These are phyloP conservation scores for Diadophis punctatus DNA, from an alignment of 2,113 vertebrate species.

Conservation along the genomic window DNA sequence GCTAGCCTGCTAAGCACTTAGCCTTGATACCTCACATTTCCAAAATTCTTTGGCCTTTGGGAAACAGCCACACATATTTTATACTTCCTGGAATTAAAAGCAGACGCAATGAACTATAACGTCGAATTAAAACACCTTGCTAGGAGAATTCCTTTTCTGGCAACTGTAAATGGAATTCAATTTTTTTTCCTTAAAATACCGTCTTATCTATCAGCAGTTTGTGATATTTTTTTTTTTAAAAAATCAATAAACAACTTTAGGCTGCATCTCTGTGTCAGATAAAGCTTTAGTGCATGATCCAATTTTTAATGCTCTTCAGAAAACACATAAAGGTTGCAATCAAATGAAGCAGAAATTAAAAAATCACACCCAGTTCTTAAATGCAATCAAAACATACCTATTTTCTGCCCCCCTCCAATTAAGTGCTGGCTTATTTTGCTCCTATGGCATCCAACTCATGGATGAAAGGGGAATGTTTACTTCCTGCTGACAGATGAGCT, in stretches of 20 bases:
- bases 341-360: background rate
- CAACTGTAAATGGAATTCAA: background rate
- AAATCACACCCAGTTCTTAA: background rate
- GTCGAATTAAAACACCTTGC: background rate
- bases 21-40: too few relatives aligned
- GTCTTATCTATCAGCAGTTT: background rate
- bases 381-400: background rate
- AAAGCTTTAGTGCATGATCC: background rate
- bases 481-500: slow-evolving; percentile 41
- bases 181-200: background rate
- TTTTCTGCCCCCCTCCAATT: background rate
- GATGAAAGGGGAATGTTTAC: background rate
- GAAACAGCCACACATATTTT: background rate
- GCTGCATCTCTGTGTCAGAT: background rate
- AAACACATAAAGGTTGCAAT: background rate
- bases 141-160: background rate
- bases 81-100: background rate
- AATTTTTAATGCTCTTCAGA: background rate
- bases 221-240: background rate
- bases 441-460: background rate
- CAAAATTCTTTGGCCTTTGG: background rate
- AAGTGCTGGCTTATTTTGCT: background rate
- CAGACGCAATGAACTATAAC: background rate
- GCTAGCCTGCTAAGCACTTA: background rate
- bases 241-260: background rate